A percentile compares a stretch with the other conserved stretches of the same genome.
phyloP scores from a whole-genome alignment of 2,113 vertebrate genomes.

The Cinclus cinclus region DNA sequence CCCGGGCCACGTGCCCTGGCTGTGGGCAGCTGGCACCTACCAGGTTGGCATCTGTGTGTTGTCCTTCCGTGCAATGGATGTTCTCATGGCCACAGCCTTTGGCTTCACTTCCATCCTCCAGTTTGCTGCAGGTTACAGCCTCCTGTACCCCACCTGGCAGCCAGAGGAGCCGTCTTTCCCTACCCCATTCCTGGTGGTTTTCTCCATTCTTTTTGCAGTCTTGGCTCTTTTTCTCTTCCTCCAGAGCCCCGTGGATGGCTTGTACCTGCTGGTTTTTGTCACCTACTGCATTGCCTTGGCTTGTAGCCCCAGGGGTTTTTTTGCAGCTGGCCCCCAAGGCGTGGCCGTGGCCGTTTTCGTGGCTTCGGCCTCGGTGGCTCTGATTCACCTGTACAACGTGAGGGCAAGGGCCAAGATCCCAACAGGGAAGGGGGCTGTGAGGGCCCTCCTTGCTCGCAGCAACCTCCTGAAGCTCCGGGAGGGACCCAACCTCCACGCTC shows the following conservation, averaged over 20 bases:
- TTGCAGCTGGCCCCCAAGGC: slow-evolving; percentile 79
- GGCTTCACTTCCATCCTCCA: slow-evolving; percentile 80
- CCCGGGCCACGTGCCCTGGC: slow-evolving; percentile 83
- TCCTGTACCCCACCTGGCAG: slow-evolving; percentile 69
- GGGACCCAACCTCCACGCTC: slow-evolving; percentile 71
- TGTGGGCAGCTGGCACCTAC: slow-evolving; percentile 83
- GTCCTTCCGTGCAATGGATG: slow-evolving; percentile 78
- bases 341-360: slow-evolving; percentile 81
- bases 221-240: slow-evolving; percentile 78
- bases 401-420: slow-evolving; percentile 62
- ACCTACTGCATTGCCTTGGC: slow-evolving; percentile 81
- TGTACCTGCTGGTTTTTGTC: slow-evolving; percentile 80
- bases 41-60: slow-evolving; percentile 80
- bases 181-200: slow-evolving; percentile 75
- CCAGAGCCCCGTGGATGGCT: slow-evolving; percentile 73
- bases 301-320: slow-evolving; percentile 75
- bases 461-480: slow-evolving; percentile 68
- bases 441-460: slow-evolving; percentile 59
- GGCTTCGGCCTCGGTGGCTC: slow-evolving; percentile 70
- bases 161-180: slow-evolving; percentile 60
- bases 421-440: slow-evolving; percentile 67
- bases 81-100: slow-evolving; percentile 77
- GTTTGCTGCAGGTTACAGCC: slow-evolving; percentile 80
- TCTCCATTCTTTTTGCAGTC: slow-evolving; percentile 79
- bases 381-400: slow-evolving; percentile 75